Conservation (phyloP, 2,797 vertebrate species). For the Phalloptychus januarius region DNA sequence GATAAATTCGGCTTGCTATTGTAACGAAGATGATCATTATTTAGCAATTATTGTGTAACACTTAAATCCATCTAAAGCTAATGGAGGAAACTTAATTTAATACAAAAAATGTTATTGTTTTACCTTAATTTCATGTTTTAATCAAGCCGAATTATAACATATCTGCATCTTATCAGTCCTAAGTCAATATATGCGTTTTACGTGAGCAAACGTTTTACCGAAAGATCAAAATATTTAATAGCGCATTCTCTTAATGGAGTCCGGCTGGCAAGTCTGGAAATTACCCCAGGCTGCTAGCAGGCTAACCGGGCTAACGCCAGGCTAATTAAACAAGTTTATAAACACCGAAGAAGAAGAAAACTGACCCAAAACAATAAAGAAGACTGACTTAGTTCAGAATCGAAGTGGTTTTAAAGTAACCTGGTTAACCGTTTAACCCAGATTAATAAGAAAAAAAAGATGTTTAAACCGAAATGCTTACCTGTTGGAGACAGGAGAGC, state of each 20-base stretch:
- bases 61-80: neutral
- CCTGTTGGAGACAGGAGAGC: conserved; percentile 36
- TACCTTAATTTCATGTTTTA: neutral
- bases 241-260: neutral
- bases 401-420: neutral
- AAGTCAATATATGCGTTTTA: fast-evolving
- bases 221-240: neutral
- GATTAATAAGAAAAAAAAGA: too few species aligned
- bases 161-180: fast-evolving
- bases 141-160: neutral
- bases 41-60: neutral
- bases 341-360: conserved; percentile 8
- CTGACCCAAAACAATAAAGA: neutral
- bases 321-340: conserved; percentile 36
- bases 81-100: neutral
- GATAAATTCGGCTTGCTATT: neutral
- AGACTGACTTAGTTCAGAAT: too few species aligned
- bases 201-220: fast-evolving
- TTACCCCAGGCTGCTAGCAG: conserved; percentile 7
- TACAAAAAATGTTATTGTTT: neutral
- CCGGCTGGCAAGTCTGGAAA: conserved; percentile 12
- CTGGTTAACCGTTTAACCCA: neutral
- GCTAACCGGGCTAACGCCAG: conserved; percentile 31
- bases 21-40: neutral
- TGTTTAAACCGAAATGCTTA: conserved; percentile 12